Percentiles rank a stretch among this genome's conserved stretches.
phyloP scores from a whole-genome alignment of 2,797 vertebrate species.

The Percopsis omiscomaycus region DNA sequence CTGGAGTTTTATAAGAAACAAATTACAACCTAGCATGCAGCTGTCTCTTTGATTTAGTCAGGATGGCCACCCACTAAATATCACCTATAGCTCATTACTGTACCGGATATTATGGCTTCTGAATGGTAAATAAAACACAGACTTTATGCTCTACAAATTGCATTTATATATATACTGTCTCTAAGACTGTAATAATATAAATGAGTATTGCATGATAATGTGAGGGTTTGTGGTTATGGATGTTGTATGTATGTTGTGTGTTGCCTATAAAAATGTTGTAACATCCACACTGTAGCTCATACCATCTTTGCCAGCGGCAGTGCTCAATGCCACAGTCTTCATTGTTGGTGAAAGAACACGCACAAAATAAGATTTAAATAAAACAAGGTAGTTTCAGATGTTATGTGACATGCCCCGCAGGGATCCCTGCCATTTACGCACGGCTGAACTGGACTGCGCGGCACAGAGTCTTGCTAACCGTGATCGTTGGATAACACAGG shows the following conservation, averaged over 20 bases:
- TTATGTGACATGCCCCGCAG: constrained; percentile 49
- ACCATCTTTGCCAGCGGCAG: constrained; percentile 1
- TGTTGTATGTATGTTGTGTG: too few relatives aligned
- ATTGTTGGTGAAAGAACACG: constrained; percentile 38
- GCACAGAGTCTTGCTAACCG: constrained; percentile 48
- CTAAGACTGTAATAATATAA: too few relatives aligned
- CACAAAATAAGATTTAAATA: constrained; percentile 54
- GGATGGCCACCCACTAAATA: constrained; percentile 71
- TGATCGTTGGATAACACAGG: constrained; percentile 51
- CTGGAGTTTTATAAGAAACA: constrained; percentile 71
- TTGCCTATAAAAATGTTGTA: too few relatives aligned
- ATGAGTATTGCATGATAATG: too few relatives aligned
- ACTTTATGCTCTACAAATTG: constrained; percentile 17
- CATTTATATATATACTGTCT: constrained; percentile 20
- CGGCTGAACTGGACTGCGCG: constrained; percentile 59
- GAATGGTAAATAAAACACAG: constrained; percentile 30
- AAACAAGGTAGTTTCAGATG: constrained; percentile 49
- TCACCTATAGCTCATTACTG: constrained; percentile 68
- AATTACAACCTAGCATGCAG: constrained; percentile 75
- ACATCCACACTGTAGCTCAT: background rate
- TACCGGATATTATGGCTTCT: constrained; percentile 38
- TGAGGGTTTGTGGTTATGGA: too few relatives aligned
- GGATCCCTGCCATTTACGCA: constrained; percentile 71
- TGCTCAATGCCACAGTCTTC: constrained; percentile 17
- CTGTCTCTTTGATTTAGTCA: constrained; percentile 72